These are phyloP conservation scores for Aptenodytes forsteri DNA, from an alignment of 2,113 vertebrate genomes.

Conservation along the genomic window DNA sequence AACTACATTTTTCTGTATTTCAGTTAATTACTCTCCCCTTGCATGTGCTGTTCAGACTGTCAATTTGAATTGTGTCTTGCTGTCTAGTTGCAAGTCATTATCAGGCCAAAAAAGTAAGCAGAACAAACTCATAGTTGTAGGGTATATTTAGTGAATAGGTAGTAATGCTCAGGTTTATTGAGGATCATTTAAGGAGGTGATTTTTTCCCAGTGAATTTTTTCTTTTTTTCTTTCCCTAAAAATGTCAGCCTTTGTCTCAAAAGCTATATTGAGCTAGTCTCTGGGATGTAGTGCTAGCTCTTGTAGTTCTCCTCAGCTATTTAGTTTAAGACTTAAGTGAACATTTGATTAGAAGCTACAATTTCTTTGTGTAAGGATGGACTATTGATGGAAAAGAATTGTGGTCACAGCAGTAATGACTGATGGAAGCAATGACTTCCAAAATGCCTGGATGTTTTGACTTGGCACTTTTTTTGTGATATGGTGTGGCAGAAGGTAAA, in stretches of 20 bases:
- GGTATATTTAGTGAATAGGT: neutral
- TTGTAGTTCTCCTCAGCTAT: neutral
- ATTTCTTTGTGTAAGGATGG: neutral
- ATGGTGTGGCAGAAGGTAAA: neutral
- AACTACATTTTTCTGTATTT: neutral
- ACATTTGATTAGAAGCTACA: neutral
- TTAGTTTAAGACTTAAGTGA: neutral
- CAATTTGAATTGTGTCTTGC: neutral
- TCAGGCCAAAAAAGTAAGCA: neutral
- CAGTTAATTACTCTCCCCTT: neutral
- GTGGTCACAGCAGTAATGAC: neutral
- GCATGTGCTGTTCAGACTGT: neutral
- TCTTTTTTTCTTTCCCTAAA: neutral
- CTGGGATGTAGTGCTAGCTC: neutral
- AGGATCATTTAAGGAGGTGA: neutral
- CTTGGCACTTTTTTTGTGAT: neutral
- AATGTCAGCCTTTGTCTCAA: neutral
- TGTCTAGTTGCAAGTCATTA: neutral
- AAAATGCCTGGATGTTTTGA: neutral
- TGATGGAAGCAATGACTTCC: too few species aligned
- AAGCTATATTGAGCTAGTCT: neutral
- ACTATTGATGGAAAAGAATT: neutral
- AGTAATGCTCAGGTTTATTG: neutral
- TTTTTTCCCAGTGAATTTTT: neutral
- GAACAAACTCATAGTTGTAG: neutral